phyloP scores from a whole-genome alignment of 1,140 invertebrate species.

The Drosophila persimilis region DNA sequence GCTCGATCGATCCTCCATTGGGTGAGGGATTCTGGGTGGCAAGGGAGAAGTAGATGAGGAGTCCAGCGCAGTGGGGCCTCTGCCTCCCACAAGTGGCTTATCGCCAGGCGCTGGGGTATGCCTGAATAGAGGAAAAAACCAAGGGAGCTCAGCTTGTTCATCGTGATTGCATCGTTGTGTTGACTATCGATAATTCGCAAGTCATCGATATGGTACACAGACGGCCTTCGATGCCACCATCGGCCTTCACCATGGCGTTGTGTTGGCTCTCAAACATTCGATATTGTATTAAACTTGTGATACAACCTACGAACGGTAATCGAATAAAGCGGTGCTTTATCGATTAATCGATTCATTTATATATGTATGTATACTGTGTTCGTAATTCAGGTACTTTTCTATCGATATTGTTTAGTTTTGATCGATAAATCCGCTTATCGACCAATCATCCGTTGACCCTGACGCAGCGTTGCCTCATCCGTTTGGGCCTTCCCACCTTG shows the following conservation, averaged over 20 bases:
- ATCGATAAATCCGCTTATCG: not conserved
- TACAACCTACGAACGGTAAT: too few species aligned
- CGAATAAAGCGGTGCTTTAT: too few species aligned
- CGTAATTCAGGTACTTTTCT: not conserved
- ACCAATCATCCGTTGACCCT: conserved; percentile 30
- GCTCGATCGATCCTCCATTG: conserved; percentile 37
- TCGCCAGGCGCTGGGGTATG: conserved; percentile 18
- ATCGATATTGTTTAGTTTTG: conserved; percentile 7
- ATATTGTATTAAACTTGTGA: too few species aligned
- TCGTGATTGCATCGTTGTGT: not conserved
- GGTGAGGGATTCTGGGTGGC: not conserved
- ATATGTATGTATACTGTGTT: too few species aligned
- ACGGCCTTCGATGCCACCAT: too few species aligned
- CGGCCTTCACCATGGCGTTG: too few species aligned
- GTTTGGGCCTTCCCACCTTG: conserved; percentile 44
- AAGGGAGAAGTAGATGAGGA: not conserved
- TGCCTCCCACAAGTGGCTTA: conserved; percentile 31
- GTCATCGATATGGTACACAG: conserved; percentile 8
- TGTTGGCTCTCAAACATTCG: too few species aligned
- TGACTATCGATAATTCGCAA: not conserved
- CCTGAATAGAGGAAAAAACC: conserved; percentile 36
- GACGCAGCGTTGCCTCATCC: conserved; percentile 30
- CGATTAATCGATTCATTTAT: too few species aligned
- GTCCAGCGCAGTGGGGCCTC: conserved; percentile 25
- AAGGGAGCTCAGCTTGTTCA: conserved; percentile 2